phyloP scores from a whole-genome alignment of 1,140 invertebrate species.

The Scaptomyza hsui region DNA sequence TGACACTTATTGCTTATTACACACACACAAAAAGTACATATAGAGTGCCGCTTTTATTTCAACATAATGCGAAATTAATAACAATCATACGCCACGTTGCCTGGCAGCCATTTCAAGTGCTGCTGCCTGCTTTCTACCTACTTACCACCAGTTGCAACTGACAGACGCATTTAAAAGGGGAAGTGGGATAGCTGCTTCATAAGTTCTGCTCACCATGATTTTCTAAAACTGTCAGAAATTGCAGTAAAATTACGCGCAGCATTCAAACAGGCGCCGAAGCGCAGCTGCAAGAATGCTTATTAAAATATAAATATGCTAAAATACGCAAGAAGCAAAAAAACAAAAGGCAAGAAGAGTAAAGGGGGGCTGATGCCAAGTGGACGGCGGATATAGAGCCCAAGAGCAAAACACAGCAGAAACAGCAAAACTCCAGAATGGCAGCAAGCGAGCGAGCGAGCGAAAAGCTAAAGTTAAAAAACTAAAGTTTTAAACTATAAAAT shows the following conservation, averaged over 20 bases:
- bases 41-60: constrained; percentile 45
- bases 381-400: constrained; percentile 41
- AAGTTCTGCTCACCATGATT: constrained; percentile 78
- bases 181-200: constrained; percentile 46
- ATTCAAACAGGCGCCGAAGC: constrained; percentile 58
- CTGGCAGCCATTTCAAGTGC: constrained; percentile 21
- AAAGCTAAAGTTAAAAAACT: constrained; percentile 76
- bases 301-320: constrained; percentile 83
- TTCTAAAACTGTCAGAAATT: constrained; percentile 81
- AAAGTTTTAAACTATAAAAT: constrained; percentile 83
- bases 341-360: constrained; percentile 22
- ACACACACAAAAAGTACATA: constrained; percentile 36
- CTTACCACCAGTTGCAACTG: constrained; percentile 67
- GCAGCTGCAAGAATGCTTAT: constrained; percentile 80
- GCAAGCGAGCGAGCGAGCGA: constrained; percentile 8
- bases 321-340: constrained; percentile 30
- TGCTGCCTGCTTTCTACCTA: not conserved
- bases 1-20: constrained; percentile 80
- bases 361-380: constrained; percentile 46
- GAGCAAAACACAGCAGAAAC: constrained; percentile 29
- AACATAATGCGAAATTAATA: constrained; percentile 80
- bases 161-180: constrained; percentile 61
- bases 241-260: constrained; percentile 73
- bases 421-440: constrained; percentile 13
- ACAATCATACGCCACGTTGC: constrained; percentile 81